These are phyloP conservation scores for Apantesis nais DNA, from an alignment of 2,888 invertebrate genomes.

Conservation along the genomic window DNA sequence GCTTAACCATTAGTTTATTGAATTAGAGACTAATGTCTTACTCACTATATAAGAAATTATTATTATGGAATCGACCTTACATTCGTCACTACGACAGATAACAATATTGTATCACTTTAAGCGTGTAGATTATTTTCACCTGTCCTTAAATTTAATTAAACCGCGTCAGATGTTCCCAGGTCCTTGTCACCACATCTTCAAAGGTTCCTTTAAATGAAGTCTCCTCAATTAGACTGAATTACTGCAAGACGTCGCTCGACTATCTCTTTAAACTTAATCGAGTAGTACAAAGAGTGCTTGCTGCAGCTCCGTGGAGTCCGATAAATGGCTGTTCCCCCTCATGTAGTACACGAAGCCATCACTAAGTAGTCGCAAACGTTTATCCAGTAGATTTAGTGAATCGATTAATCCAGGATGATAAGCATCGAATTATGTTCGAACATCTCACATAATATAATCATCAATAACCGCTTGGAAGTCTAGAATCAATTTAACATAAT, in stretches of 20 bases:
- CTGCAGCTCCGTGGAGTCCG: slow-evolving; percentile 17
- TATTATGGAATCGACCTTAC: neutral
- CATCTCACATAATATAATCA: neutral
- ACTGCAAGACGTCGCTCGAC: slow-evolving; percentile 7
- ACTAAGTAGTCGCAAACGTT: neutral
- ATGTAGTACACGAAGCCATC: slow-evolving; percentile 25
- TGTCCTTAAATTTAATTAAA: neutral
- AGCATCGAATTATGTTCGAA: neutral
- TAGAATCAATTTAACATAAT: no score
- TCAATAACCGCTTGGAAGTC: neutral
- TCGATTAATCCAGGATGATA: neutral
- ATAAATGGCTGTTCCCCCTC: slow-evolving; percentile 29
- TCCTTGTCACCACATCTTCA: slow-evolving; percentile 3
- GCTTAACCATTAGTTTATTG: no score
- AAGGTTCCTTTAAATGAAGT: slow-evolving; percentile 2
- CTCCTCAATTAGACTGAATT: slow-evolving; percentile 9
- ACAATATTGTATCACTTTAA: no score
- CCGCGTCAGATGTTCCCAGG: neutral
- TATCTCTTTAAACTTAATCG: slow-evolving; percentile 30
- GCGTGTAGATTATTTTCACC: neutral
- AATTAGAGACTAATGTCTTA: no score
- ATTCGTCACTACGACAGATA: neutral
- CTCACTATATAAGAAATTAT: neutral
- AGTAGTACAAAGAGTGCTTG: slow-evolving; percentile 22
- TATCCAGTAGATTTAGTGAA: neutral